Base-by-base conservation (phyloP, 2,113 vertebrate species). In the Dinomys branickii region DNA sequence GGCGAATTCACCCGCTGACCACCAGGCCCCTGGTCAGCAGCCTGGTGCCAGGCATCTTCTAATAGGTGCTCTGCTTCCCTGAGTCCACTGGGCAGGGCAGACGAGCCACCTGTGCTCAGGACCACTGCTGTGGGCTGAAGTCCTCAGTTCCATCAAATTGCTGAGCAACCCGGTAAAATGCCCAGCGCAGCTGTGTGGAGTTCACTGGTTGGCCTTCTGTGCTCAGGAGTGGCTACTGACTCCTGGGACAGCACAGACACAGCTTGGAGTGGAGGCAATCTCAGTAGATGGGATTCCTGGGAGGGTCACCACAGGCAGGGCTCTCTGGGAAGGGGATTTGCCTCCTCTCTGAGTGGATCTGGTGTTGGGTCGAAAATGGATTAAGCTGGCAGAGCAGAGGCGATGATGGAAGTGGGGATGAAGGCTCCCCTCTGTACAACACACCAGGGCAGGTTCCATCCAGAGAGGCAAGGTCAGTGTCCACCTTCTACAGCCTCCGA, bases 391-490 rank as follows among this genome's bases (percentile, higher is more conserved):
- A 56, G 54, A 1, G 16, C 28, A 35, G 80, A 54, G n/a, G 20
- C 14, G 89, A 81, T 83, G 52, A 77, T 35, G 69, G 56, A 85
- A 65, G 10, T 20, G 5, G 2, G 35, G 50, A 26, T n/a, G 26
- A 20, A 61, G 69, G 7, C 47, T 28, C 0, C 0, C 7, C 22
- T 8, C 19, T 54, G 0, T 83, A 47, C 78, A 22, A 3, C 47
- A 71, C 41, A 4, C 82, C 26, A 47, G 65, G 56, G 63, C 61
- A 73, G 61, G n/a, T 16, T 47, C 71, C 80, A 3, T 41, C 33
- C 41, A 63, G 88, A 93, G 82, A 90, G 89, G 92, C 93, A 91
- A 96, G 67, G 91, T 81, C 86, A 69, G 26, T 1, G 1, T 41
- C 47, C 47, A 35, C 35, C 4, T 44, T 78, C 41, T 59, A 59